These are phyloP conservation scores for Bucorvus abyssinicus DNA, from an alignment of 2,797 vertebrate genomes.

Conservation along the genomic window DNA sequence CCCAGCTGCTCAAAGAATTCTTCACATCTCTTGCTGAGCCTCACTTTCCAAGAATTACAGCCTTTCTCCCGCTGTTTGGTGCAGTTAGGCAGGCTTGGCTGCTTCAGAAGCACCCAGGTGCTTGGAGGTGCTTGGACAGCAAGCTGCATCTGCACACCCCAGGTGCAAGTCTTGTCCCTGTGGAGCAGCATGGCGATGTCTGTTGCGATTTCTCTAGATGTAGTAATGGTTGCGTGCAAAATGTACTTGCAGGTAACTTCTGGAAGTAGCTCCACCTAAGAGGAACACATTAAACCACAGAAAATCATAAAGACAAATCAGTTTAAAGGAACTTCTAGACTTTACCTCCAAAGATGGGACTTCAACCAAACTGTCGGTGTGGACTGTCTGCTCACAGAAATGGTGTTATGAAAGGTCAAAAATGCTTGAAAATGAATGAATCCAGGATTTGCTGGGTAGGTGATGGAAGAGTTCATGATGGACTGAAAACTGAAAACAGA, in stretches of 20 bases:
- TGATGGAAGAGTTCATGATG: neutral
- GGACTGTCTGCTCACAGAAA: neutral
- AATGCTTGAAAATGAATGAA: neutral
- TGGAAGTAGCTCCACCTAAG: neutral
- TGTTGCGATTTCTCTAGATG: neutral
- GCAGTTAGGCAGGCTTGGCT: neutral
- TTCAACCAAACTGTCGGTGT: neutral
- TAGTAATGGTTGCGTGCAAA: neutral
- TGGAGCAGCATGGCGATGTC: accelerated
- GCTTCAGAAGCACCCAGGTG: neutral
- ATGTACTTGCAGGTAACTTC: neutral
- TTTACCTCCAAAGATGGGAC: neutral
- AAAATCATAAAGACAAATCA: neutral
- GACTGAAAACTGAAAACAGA: neutral
- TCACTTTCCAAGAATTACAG: neutral
- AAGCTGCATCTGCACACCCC: accelerated
- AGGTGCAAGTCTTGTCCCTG: neutral
- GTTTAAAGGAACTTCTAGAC: neutral
- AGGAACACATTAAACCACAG: neutral
- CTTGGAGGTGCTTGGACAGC: neutral
- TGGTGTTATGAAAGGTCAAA: neutral
- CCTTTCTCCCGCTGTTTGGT: neutral
- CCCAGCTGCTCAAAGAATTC: neutral
- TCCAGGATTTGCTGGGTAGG: neutral
- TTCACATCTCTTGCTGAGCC: neutral